phyloP scores from a whole-genome alignment of 2,113 vertebrate species.

The Acinonyx jubatus region DNA sequence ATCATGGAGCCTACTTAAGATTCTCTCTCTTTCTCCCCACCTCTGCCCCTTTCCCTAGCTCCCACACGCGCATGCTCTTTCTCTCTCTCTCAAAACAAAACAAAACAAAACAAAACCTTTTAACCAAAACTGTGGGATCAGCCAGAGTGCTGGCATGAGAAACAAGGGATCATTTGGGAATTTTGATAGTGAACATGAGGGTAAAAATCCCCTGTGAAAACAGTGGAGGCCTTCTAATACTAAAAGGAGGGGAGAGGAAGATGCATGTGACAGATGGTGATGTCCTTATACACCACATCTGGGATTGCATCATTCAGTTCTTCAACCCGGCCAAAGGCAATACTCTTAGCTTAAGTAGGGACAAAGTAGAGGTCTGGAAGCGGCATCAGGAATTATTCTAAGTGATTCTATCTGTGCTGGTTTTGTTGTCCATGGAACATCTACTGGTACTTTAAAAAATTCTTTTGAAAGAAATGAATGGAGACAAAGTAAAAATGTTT shows the following conservation, averaged over 20 bases:
- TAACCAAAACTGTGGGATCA: background rate
- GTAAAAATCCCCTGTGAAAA: background rate
- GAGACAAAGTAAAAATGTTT: conserved; percentile 21
- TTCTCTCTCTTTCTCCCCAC: too few relatives aligned
- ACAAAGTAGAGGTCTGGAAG: background rate
- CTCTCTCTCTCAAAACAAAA: too few relatives aligned
- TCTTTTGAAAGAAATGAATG: background rate
- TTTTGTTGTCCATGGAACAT: background rate
- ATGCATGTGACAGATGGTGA: background rate
- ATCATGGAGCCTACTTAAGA: too few relatives aligned
- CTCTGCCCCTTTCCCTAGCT: too few relatives aligned
- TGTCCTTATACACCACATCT: accelerated
- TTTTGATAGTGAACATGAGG: background rate
- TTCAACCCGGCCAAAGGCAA: background rate
- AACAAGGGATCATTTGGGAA: background rate
- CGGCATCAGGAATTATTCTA: background rate
- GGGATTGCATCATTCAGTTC: background rate
- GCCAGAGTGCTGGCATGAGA: background rate
- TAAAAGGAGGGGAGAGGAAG: background rate
- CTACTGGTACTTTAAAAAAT: background rate
- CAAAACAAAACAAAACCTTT: background rate
- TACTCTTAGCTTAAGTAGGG: background rate
- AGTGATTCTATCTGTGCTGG: background rate
- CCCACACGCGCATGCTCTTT: too few relatives aligned
- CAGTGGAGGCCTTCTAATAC: background rate